Evolutionary conservation across 2,113 vertebrate genomes (phyloP).

Genomic region (Danionella cerebrum): DNA sequence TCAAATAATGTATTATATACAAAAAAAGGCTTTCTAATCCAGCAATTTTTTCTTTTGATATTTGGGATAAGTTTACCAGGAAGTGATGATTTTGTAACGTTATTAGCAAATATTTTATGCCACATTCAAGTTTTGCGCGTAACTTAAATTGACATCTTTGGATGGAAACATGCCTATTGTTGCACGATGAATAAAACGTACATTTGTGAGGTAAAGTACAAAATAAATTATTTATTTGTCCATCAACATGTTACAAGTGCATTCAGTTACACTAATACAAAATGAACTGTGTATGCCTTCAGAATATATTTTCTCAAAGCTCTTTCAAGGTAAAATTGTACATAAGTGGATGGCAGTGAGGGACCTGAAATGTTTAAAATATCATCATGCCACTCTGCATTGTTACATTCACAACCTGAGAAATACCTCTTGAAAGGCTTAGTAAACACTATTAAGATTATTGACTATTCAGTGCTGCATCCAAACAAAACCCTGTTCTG

Average conservation of each 20-base stretch:
- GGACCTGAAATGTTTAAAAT: not conserved
- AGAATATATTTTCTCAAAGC: not conserved
- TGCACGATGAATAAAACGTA: no score
- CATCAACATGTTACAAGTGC: not conserved
- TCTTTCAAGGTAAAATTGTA: not conserved
- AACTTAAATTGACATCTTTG: no score
- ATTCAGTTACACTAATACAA: not conserved
- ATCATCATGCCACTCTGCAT: conserved; percentile 6
- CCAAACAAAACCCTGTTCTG: conserved; percentile 12
- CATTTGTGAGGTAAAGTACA: not conserved
- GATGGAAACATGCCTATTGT: no score
- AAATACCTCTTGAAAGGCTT: conserved; percentile 2
- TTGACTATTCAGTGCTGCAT: not conserved
- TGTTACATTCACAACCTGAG: conserved; percentile 32
- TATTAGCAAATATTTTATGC: no score
- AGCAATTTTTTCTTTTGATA: no score
- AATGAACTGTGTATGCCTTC: not conserved
- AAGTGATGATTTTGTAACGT: no score
- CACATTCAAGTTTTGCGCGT: no score
- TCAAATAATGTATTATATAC: no score
- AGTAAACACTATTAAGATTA: not conserved
- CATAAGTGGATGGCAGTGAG: not conserved
- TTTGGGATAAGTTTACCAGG: no score
- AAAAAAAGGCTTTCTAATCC: no score
- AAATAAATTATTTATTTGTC: not conserved